Percentiles rank a stretch among this genome's conserved stretches.
These are phyloP conservation scores for Mizuhopecten yessoensis DNA, from an alignment of 1,140 invertebrate genomes.

Conservation along the genomic window DNA sequence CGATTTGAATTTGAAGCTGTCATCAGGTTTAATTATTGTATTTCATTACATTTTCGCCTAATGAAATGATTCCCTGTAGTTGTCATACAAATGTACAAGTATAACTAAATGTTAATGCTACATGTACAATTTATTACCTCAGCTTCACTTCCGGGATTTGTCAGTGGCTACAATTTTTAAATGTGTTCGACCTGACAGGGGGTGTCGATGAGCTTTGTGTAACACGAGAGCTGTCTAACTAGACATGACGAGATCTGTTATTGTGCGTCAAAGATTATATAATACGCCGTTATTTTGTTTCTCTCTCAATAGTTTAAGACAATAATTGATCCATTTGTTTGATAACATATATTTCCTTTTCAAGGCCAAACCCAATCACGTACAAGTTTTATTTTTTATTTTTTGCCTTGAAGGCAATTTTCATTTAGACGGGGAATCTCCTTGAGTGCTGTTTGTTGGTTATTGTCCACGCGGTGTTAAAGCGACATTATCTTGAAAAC, in stretches of 20 bases:
- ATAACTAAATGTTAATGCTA: too few relatives aligned
- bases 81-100: too few relatives aligned
- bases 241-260: too few relatives aligned
- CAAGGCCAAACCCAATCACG: neutral
- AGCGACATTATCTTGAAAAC: neutral
- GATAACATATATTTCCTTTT: neutral
- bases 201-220: neutral
- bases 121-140: too few relatives aligned
- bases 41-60: too few relatives aligned
- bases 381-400: neutral
- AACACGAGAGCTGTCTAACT: too few relatives aligned
- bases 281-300: neutral
- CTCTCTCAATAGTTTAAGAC: neutral
- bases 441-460: neutral
- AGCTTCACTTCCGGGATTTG: too few relatives aligned
- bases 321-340: conserved; percentile 16
- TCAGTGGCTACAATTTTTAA: too few relatives aligned
- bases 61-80: too few relatives aligned
- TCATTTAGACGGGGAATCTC: neutral
- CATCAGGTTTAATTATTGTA: too few relatives aligned
- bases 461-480: neutral
- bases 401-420: neutral
- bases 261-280: neutral
- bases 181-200: too few relatives aligned
- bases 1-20: too few relatives aligned